These are phyloP conservation scores for Lanistes nyassanus DNA, from an alignment of 1,140 invertebrate genomes.

Conservation along the genomic window DNA sequence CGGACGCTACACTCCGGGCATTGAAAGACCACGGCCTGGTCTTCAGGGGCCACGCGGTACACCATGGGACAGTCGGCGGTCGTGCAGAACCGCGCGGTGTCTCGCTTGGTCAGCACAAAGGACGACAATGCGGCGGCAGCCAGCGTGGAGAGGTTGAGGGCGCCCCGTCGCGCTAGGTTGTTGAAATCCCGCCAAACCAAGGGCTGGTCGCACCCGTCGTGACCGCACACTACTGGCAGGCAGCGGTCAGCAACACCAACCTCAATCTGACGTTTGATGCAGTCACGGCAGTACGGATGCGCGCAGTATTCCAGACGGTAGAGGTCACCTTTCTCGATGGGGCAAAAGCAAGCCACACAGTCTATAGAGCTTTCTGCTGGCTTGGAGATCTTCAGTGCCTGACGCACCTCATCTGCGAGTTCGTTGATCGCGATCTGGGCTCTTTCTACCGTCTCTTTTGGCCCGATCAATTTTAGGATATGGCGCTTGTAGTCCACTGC, in stretches of 20 bases:
- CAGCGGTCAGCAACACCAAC: constrained; percentile 29
- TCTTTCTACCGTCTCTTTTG: constrained; percentile 33
- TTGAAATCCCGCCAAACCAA: constrained; percentile 45
- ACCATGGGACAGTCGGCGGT: constrained; percentile 55
- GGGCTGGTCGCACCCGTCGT: constrained; percentile 41
- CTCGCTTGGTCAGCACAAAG: constrained; percentile 35
- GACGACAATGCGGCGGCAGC: constrained; percentile 31
- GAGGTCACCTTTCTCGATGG: constrained; percentile 41
- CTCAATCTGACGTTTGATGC: constrained; percentile 40
- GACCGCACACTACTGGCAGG: constrained; percentile 48
- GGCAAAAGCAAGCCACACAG: constrained; percentile 52
- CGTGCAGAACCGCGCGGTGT: constrained; percentile 45
- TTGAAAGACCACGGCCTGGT: constrained; percentile 30
- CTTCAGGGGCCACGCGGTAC: constrained; percentile 40
- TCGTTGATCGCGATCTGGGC: constrained; percentile 27
- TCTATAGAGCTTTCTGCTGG: constrained; percentile 34
- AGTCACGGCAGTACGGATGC: constrained; percentile 54
- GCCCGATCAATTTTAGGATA: constrained; percentile 42
- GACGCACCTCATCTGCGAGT: constrained; percentile 6
- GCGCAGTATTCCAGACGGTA: constrained; percentile 55
- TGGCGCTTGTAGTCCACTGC: constrained; percentile 40
- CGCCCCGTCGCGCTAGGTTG: constrained; percentile 23
- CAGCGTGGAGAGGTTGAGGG: constrained; percentile 25
- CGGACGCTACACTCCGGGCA: constrained; percentile 44
- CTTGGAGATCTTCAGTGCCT: background rate